Percentiles rank a stretch among this genome's conserved stretches.
Conservation (phyloP, 2,797 vertebrate genomes). For the Gadopsis bispinosus region DNA sequence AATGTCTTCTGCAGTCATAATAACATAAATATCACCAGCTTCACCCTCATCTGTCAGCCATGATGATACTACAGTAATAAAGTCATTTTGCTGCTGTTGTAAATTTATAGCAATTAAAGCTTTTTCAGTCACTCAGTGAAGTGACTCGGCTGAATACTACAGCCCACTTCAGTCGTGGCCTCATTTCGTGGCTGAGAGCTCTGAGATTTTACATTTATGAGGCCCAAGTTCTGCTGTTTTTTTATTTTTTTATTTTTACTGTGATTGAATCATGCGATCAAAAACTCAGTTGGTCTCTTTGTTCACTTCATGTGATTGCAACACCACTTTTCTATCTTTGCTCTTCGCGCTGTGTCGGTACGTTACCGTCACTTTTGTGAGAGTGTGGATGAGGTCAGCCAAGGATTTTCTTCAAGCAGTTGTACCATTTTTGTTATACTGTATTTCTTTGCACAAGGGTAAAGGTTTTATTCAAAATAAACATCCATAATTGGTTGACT, state of each 20-base stretch:
- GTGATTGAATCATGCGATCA: slow-evolving; percentile 48
- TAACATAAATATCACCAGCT: slow-evolving; percentile 48
- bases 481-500: not conserved
- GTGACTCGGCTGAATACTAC: slow-evolving; percentile 53
- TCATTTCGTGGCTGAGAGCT: slow-evolving; percentile 42
- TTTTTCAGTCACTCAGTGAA: slow-evolving; percentile 40
- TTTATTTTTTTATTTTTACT: not conserved
- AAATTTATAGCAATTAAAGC: slow-evolving; percentile 42
- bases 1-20: slow-evolving; percentile 36
- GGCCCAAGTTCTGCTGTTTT: slow-evolving; percentile 13
- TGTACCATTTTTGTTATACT: not conserved
- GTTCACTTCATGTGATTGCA: slow-evolving; percentile 36
- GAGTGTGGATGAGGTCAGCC: slow-evolving; percentile 47
- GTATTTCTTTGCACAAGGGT: not conserved
- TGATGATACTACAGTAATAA: slow-evolving; percentile 50
- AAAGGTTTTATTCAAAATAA: not conserved
- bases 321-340: slow-evolving; percentile 34
- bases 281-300: slow-evolving; percentile 27
- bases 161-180: slow-evolving; percentile 41
- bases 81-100: slow-evolving; percentile 38
- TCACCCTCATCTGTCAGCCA: slow-evolving; percentile 56
- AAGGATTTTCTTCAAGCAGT: not conserved
- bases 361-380: slow-evolving; percentile 50
- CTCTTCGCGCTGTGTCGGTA: slow-evolving; percentile 11
- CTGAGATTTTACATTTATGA: slow-evolving; percentile 44